A percentile compares a stretch with the other conserved stretches of the same genome.
These are phyloP conservation scores for Phaedon cochleariae DNA, from an alignment of 2,888 invertebrate genomes.

Conservation along the genomic window DNA sequence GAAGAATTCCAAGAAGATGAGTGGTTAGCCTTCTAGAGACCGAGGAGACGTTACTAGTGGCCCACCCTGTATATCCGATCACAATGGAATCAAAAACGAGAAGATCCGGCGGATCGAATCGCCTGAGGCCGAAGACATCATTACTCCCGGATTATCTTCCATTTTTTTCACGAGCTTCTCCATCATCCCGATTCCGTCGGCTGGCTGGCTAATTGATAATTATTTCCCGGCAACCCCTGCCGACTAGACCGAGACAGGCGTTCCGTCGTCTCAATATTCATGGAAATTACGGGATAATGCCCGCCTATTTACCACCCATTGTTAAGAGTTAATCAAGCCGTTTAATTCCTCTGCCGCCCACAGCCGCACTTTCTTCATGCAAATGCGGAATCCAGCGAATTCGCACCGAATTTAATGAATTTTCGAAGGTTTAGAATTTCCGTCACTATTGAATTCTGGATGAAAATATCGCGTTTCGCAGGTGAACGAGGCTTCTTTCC, in stretches of 20 bases:
- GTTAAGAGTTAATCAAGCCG: slow-evolving; percentile 46
- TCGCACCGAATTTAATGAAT: not conserved
- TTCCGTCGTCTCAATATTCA: slow-evolving; percentile 28
- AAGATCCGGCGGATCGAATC: no score
- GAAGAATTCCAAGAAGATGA: no score
- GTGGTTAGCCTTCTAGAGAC: no score
- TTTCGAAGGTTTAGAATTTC: not conserved
- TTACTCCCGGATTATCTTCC: not conserved
- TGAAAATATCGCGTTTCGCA: not conserved
- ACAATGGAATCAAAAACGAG: no score
- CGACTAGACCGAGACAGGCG: no score
- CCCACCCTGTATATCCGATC: no score
- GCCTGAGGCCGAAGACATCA: no score
- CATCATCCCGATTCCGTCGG: not conserved
- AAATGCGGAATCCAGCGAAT: slow-evolving; percentile 36
- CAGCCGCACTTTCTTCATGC: slow-evolving; percentile 36
- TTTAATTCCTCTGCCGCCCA: slow-evolving; percentile 42
- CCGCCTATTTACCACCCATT: slow-evolving; percentile 38
- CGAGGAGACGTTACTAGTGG: no score
- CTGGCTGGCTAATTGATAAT: not conserved
- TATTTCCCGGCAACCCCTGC: not conserved
- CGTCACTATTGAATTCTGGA: not conserved
- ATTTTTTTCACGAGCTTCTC: no score
- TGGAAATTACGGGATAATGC: slow-evolving; percentile 44
- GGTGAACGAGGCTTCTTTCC: not conserved